Base-by-base conservation (phyloP, 53 echinoderm and acorn worm genomes). In the Patiria pectinifera region DNA sequence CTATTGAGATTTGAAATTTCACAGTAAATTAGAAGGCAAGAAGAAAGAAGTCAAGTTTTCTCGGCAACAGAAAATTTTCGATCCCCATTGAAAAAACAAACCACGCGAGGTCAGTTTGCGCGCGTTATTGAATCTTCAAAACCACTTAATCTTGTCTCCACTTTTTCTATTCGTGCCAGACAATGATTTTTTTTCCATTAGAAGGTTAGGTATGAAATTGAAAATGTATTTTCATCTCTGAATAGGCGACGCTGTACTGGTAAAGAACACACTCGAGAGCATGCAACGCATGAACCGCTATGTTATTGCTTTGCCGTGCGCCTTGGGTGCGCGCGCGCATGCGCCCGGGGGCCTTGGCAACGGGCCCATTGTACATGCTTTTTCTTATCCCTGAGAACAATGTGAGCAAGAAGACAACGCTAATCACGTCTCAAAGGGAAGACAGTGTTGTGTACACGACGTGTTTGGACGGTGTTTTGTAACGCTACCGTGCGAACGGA, bases 261-360 rank as follows among this genome's bases (percentile, higher is more conserved):
- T 23, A 21, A n/a, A 7, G 66, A 35, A 35, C 35, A 0, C 35
- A 35, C 35, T 35, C 35, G 0, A 35, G 35, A 35, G 35, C 35
- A 1, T 35, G 66, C 3, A 66, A 3, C 15, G 66, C 66, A 14
- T 11, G 60, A 35, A 16, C 66, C 3, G 19, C 19, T 12, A 60
- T 60, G 3, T 66, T 66, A 74, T 74, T 24, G 74, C 6, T 22
- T 74, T 53, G 53, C 53, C 5, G 53, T 53, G 35, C 35, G 35
- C 35, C 53, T 53, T 3, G 74, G 11, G 9, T 3, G 19, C 2
- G 74, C 21, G 79, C 24, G 74, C 86, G 86, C 86, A 86, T 86
- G 86, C 74, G 86, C 75, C 23, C 19, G 3, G 48, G 48, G 45
- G 75, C 58, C 86, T 72, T 86, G 86, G 86, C 74, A 86, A 86